Evolutionary conservation across 1,140 invertebrate genomes (phyloP).

Genomic region (Brachionus koreanus): DNA sequence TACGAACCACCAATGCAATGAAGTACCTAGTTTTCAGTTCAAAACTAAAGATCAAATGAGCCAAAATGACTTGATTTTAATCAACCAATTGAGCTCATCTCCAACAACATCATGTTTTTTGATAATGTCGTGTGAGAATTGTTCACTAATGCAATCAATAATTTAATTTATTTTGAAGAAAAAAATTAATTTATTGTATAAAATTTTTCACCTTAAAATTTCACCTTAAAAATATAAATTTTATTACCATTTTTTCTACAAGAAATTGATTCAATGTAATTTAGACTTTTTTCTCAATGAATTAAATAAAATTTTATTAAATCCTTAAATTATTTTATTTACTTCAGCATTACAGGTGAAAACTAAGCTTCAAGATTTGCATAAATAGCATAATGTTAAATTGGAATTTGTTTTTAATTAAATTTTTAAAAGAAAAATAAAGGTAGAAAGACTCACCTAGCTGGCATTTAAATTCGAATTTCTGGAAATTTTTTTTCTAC

Average conservation of each 20-base stretch:
- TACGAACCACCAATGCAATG: neutral
- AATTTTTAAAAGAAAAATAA: neutral
- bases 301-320: neutral
- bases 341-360: neutral
- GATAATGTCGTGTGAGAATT: constrained; percentile 16
- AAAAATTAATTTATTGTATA: too few species aligned
- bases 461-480: neutral
- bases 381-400: neutral
- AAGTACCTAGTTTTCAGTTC: constrained; percentile 15
- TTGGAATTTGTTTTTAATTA: neutral
- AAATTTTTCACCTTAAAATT: neutral
- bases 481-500: neutral
- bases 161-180: constrained; percentile 3
- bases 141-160: constrained; percentile 3
- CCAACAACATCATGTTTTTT: constrained; percentile 6
- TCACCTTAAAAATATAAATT: neutral
- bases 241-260: neutral
- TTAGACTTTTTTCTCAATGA: constrained; percentile 1
- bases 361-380: neutral
- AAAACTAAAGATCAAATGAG: constrained; percentile 29
- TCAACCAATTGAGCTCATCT: neutral
- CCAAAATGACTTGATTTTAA: constrained; percentile 1
- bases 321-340: neutral
- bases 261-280: neutral
- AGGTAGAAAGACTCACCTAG: neutral